Evolutionary conservation across 2,888 invertebrate species (phyloP), one percentile per base, ranked within the genome.

Genomic region (Pogonocherus hispidulus): DNA sequence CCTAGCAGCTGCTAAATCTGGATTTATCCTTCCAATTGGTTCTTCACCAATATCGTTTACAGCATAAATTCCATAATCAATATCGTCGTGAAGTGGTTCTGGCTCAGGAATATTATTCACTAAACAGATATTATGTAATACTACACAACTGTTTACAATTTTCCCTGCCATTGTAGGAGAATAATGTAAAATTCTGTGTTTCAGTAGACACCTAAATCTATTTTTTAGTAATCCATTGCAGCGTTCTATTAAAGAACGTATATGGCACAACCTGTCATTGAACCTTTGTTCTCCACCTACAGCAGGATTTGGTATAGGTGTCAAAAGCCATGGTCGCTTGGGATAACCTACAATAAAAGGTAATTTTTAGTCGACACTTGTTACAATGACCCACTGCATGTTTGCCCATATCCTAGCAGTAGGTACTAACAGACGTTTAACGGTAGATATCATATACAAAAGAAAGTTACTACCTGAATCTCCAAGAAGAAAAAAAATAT

Each of bases 221-320:
- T 27, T 67, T 51, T 72, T 72, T 54, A 72, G 35, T 19, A 70
- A 20, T 1, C 70, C 72, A 66, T 66, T 68, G 47, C 70, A 72
- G 16, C 66, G 41, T 37, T 72, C 72, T 9, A 72, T 70, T 14
- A 37, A 47, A 8, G 16, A 22, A 19, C 72, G 44, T 18, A 67
- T 52, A 11, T 37, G 57, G 35, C 11, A 11, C 2, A 11, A n/a
- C 9, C 11, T n/a, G 2, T 37, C 2, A 11, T 37, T 37, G n/a
- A 37, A 37, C 2, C 37, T 6, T 37, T 37, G 4, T 37, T 37
- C 37, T 5, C 11, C 8, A 2, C 37, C 11, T 5, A 9, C 2
- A 2, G 2, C 8, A 5, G 37, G 37, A 37, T 37, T 37, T 11
- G 2, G 6, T 6, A 37, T 11, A 11, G 37, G 37, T n/a, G 37